Evolutionary conservation across 2,888 invertebrate species (phyloP).

Genomic region (Chymomyza procnemis): DNA sequence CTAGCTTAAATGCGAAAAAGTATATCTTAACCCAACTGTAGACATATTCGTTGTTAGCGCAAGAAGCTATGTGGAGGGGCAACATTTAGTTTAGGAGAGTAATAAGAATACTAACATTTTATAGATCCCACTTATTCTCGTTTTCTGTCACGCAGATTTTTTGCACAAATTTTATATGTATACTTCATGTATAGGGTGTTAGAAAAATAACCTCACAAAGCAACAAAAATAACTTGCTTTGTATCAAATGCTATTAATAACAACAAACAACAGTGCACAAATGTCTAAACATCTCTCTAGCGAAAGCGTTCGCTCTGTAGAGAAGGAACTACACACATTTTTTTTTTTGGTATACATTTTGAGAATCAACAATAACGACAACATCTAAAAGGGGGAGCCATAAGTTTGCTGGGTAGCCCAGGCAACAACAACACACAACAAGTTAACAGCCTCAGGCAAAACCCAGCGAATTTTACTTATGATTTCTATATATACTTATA

Average conservation of each 20-base stretch:
- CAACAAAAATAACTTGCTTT: not conserved
- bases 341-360: not conserved
- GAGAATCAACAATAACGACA: not conserved
- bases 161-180: too few species aligned
- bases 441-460: not conserved
- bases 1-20: too few species aligned
- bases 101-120: too few species aligned
- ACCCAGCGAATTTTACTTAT: not conserved
- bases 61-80: too few species aligned
- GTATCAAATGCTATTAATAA: not conserved
- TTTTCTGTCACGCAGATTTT: too few species aligned
- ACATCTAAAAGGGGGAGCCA: not conserved
- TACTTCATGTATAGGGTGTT: not conserved
- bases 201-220: too few species aligned
- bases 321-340: not conserved
- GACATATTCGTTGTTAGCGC: too few species aligned
- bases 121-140: too few species aligned
- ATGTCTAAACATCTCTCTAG: constrained; percentile 1
- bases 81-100: too few species aligned
- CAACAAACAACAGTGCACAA: constrained; percentile 14
- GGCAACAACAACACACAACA: constrained; percentile 2
- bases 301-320: constrained; percentile 2
- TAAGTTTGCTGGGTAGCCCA: not conserved
- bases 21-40: too few species aligned
- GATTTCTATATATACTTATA: not conserved